A percentile compares a stretch with the other conserved stretches of the same genome.
These are phyloP conservation scores for Sylvilagus bachmani DNA, from an alignment of 2,113 vertebrate species.

Conservation along the genomic window DNA sequence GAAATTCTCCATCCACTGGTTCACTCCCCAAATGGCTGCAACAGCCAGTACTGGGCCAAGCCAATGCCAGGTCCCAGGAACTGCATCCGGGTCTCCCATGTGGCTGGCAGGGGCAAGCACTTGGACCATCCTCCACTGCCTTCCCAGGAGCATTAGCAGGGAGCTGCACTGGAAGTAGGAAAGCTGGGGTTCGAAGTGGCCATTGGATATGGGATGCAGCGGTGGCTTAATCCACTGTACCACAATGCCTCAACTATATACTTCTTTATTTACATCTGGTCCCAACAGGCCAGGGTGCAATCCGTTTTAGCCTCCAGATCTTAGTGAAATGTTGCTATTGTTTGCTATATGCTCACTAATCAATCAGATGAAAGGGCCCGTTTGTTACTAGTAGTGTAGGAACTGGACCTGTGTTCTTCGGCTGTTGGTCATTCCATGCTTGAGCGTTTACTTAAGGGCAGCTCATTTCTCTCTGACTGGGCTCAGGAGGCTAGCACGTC, in stretches of 20 bases:
- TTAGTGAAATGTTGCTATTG: neutral
- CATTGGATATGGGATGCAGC: no score
- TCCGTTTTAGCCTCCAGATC: neutral
- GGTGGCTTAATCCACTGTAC: no score
- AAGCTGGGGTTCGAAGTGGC: no score
- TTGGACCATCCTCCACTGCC: no score
- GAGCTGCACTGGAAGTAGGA: no score
- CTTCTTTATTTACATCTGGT: neutral
- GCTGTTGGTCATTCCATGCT: neutral
- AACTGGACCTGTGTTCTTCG: neutral
- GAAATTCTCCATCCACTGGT: no score
- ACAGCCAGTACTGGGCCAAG: no score
- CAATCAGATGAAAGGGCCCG: neutral
- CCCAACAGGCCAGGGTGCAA: neutral
- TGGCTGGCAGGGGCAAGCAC: no score
- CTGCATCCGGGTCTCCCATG: no score
- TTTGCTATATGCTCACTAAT: neutral
- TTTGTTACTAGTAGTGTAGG: neutral
- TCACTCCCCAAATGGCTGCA: no score
- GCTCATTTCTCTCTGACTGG: conserved; percentile 21
- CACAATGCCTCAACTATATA: neutral
- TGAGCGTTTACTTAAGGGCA: neutral
- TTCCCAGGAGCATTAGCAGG: no score
- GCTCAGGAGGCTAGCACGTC: conserved; percentile 34
- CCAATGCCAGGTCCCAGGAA: no score